A percentile compares a stretch with the other conserved stretches of the same genome.
Evolutionary conservation across 2,113 vertebrate species (phyloP).

Genomic region (Eublepharis macularius): DNA sequence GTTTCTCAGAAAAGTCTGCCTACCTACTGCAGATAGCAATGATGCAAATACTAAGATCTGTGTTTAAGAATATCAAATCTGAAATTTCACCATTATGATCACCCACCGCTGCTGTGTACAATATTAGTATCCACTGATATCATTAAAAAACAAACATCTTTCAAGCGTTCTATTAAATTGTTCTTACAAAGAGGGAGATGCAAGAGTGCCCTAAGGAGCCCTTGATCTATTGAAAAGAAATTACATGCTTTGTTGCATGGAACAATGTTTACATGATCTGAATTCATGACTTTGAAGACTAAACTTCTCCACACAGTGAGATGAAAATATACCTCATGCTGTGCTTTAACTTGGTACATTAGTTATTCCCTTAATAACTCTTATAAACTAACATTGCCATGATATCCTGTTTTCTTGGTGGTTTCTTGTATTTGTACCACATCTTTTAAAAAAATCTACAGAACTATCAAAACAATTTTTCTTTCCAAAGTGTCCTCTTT

Average conservation of each 20-base stretch:
- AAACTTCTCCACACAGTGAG: conserved; percentile 13
- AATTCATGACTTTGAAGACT: conserved; percentile 21
- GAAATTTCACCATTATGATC: conserved; percentile 30
- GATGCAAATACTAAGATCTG: neutral
- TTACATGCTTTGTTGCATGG: neutral
- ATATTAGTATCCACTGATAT: conserved; percentile 36
- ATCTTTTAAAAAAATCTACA: too few relatives aligned
- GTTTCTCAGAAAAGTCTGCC: neutral
- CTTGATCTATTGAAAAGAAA: neutral
- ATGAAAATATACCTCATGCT: conserved; percentile 19
- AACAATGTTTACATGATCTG: neutral
- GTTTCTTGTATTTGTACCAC: too few relatives aligned
- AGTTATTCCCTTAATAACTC: conserved; percentile 22
- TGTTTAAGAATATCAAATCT: neutral
- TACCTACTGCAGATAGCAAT: neutral
- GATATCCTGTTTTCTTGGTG: conserved; percentile 36
- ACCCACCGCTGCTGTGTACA: conserved; percentile 14
- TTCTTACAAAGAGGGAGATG: neutral
- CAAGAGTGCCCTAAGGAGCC: neutral
- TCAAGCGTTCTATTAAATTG: conserved; percentile 6
- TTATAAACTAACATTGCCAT: conserved; percentile 50
- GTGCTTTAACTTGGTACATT: conserved; percentile 38
- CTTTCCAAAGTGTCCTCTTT: conserved; percentile 19
- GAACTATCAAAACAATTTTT: too few relatives aligned
- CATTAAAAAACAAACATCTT: too few relatives aligned